A percentile compares a stretch with the other conserved stretches of the same genome.
Evolutionary conservation across 2,797 vertebrate species (phyloP).

Genomic region (Distichodus sexfasciatus): DNA sequence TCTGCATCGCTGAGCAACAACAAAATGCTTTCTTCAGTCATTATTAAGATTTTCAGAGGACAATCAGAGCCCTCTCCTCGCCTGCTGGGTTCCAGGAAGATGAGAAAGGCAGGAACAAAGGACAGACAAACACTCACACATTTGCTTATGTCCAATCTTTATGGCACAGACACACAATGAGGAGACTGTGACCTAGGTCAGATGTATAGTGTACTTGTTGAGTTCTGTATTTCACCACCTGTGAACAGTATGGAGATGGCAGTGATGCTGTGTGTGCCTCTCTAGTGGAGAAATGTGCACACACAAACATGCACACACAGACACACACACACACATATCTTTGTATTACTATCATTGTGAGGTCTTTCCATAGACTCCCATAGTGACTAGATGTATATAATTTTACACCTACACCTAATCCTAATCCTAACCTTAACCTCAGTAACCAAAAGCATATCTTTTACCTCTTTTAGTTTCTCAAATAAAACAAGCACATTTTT

Average conservation of each 20-base stretch:
- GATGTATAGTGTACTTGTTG: background rate
- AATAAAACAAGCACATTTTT: no score
- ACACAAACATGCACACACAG: no score
- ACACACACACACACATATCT: no score
- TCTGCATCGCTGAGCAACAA: background rate
- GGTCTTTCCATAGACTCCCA: no score
- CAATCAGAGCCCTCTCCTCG: background rate
- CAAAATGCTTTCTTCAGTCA: background rate
- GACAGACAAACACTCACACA: background rate
- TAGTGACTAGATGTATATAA: no score
- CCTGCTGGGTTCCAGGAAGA: background rate
- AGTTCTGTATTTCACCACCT: background rate
- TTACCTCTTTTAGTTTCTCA: no score
- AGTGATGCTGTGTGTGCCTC: no score
- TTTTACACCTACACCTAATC: no score
- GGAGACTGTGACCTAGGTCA: background rate
- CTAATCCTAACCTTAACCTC: no score
- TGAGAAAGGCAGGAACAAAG: background rate
- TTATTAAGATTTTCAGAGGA: constrained; percentile 18
- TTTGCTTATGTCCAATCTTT: background rate
- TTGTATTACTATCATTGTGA: no score
- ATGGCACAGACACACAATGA: background rate
- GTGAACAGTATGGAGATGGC: background rate
- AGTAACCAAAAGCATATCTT: no score
- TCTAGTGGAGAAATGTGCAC: no score